Conservation (phyloP, 2,113 vertebrate species). For the Phoenicopterus ruber region DNA sequence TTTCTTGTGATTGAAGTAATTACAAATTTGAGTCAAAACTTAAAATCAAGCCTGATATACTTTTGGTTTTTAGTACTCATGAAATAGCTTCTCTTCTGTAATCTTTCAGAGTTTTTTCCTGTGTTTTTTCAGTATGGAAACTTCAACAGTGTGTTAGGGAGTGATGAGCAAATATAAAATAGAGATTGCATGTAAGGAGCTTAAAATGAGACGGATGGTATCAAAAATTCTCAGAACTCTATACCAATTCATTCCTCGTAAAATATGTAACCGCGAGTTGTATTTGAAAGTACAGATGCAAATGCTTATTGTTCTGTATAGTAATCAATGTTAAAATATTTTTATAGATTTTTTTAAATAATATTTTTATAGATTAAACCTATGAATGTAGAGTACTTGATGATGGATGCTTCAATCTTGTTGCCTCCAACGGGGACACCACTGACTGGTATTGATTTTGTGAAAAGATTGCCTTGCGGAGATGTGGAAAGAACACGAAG, state of each 20-base stretch:
- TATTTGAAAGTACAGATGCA: not conserved
- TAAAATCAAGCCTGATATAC: not conserved
- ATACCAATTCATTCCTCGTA: not conserved
- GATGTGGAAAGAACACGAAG: slow-evolving; percentile 93
- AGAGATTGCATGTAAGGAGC: not conserved
- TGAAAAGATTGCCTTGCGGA: slow-evolving; percentile 94
- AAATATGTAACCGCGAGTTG: not conserved
- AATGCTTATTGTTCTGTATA: not conserved
- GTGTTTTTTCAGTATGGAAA: not conserved
- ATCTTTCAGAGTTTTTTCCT: not conserved
- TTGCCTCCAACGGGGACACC: slow-evolving; percentile 95
- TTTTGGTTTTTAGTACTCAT: not conserved
- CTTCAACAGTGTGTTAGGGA: not conserved
- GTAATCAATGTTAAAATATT: not conserved
- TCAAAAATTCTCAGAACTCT: not conserved
- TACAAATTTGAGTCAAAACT: not conserved
- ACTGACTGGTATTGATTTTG: slow-evolving; percentile 95
- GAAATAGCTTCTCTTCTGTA: not conserved
- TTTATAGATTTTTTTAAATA: slow-evolving; percentile 85
- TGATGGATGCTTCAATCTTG: slow-evolving; percentile 98
- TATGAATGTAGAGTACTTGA: slow-evolving; percentile 96
- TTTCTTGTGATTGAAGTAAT: not conserved
- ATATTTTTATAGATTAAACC: slow-evolving; percentile 86
- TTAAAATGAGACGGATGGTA: not conserved
- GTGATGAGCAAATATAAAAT: not conserved